Evolutionary conservation across 1,140 invertebrate genomes (phyloP), one percentile per base, ranked within the genome.

Genomic region (Drosophila subobscura): DNA sequence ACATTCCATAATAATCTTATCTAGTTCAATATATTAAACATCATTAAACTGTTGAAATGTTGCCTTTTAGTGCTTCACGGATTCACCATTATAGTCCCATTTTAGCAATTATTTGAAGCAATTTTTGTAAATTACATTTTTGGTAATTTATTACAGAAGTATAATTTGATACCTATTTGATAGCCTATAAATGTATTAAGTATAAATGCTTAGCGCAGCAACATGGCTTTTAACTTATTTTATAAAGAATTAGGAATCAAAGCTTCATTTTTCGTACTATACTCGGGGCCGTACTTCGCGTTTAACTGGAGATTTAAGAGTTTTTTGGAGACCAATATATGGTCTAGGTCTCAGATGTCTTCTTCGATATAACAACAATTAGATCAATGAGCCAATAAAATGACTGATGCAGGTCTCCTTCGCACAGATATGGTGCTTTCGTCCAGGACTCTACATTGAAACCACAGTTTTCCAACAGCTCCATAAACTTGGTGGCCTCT

Each of bases 321-420:
- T 12, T 12, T 12, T 27, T 14, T 54, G 41, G 49, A 67, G 42
- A 41, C 25, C 29, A 3, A 33, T n/a, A 23, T 7, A 6, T 22
- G 16, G 14, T 14, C 14, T 40, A 20, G 22, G 37, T 54, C 56
- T 76, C 57, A 12, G 51, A 63, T 23, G 64, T 25, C 22, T 81
- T 91, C 58, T 92, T 92, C 10, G 91, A 92, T 61, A 95, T 84
- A 37, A 95, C 92, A 85, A 98, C 97, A 14, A 98, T 91, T n/a
- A 95, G 94, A 92, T 98, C 97, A 73, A 96, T 93, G n/a, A 98
- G 92, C 92, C 96, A 96, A 92, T 98, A 98, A 90, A 96, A 98
- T 4, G 96, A 95, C 89, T 97, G 96, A 54, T 95, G 93, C 1
- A 98, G 90, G 90, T 98, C 97, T 2, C 97, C 97, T 92, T 98